A percentile compares a stretch with the other conserved stretches of the same genome.
Evolutionary conservation across 2,113 vertebrate genomes (phyloP).

Genomic region (Felis chaus): DNA sequence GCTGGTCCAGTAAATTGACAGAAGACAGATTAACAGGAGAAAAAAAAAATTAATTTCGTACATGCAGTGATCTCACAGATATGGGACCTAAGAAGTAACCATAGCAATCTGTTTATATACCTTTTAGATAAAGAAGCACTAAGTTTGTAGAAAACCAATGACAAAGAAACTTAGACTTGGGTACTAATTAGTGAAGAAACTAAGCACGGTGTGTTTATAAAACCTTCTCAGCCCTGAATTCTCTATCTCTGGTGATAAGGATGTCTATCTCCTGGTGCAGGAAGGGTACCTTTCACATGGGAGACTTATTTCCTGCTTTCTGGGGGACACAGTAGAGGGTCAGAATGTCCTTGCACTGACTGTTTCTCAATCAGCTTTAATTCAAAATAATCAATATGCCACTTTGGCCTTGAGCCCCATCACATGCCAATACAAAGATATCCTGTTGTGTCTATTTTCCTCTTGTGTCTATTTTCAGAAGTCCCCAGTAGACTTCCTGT

Average conservation of each 20-base stretch:
- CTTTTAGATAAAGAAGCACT: neutral
- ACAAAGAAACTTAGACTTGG: neutral
- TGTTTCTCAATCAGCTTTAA: neutral
- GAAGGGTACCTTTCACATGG: neutral
- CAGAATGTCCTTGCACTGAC: neutral
- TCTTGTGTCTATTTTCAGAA: neutral
- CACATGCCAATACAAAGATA: neutral
- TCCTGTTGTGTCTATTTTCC: neutral
- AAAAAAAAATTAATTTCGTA: neutral
- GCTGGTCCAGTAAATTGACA: neutral
- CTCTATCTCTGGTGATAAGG: neutral
- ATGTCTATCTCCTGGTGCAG: neutral
- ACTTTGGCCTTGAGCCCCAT: neutral
- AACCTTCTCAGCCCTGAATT: neutral
- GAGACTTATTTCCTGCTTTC: neutral
- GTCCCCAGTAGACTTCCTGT: neutral
- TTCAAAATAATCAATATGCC: neutral
- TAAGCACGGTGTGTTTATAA: neutral
- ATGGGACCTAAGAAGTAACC: neutral
- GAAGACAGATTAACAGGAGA: neutral
- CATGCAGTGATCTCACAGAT: neutral
- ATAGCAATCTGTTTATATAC: neutral
- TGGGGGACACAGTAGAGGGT: neutral
- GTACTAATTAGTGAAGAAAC: neutral
- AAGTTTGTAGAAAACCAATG: neutral